These are phyloP conservation scores for Scrobipalpa atriplicella DNA, from an alignment of 2,888 invertebrate genomes.

Conservation along the genomic window DNA sequence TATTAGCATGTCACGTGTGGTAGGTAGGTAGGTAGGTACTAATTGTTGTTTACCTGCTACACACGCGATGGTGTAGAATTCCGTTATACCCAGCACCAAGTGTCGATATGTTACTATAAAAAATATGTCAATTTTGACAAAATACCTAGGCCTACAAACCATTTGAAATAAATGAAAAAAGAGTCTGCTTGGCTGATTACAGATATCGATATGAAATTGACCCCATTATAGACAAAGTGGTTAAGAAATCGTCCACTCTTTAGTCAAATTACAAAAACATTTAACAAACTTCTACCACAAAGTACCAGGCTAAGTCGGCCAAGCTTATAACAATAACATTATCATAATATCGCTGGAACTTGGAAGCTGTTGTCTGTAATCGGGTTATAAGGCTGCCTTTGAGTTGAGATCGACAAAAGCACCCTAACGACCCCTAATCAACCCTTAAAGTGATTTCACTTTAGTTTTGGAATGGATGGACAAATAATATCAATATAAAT, in stretches of 20 bases:
- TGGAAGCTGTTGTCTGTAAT: not conserved
- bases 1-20: not conserved
- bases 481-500: no score
- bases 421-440: slow-evolving; percentile 3
- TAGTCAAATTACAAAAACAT: no score
- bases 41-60: slow-evolving; percentile 2
- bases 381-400: not conserved
- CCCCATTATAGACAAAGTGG: no score
- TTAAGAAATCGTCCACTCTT: no score
- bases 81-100: not conserved
- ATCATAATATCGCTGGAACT: not conserved
- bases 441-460: not conserved
- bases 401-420: not conserved
- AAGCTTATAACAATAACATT: not conserved
- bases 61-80: slow-evolving; percentile 2
- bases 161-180: no score
- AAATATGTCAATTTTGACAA: no score
- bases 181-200: no score
- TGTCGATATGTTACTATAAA: no score
- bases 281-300: no score
- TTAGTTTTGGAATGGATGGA: no score
- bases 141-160: no score
- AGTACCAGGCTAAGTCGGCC: not conserved
- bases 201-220: no score
- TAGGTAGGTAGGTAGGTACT: not conserved